phyloP scores from a whole-genome alignment of 2,113 vertebrate species.

The Chrysochloris asiatica region DNA sequence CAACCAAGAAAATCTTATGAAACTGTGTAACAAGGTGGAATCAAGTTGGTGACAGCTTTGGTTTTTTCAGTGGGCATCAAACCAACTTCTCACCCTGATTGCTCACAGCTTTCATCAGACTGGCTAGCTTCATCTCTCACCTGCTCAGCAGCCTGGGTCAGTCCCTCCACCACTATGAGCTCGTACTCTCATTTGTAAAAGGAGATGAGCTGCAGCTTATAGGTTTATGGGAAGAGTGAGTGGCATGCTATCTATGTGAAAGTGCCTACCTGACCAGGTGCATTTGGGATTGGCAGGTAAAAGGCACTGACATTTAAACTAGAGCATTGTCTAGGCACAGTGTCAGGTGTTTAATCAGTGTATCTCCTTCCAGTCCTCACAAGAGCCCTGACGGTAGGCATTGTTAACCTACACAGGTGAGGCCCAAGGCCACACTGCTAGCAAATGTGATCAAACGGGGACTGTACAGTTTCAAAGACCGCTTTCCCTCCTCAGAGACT shows the following conservation, averaged over 20 bases:
- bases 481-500: not conserved
- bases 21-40: not conserved
- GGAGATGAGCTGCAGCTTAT: not conserved
- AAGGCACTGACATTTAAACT: no score
- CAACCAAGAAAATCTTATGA: not conserved
- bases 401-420: not conserved
- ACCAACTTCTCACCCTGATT: not conserved
- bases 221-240: not conserved
- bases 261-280: not conserved
- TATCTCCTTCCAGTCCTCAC: not conserved
- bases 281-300: no score
- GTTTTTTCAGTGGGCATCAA: not conserved
- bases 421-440: not conserved
- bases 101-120: not conserved
- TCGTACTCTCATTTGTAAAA: not conserved
- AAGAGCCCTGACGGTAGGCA: fast-evolving
- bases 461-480: not conserved
- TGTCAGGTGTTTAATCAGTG: fast-evolving
- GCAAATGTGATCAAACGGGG: not conserved
- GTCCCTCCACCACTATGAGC: not conserved
- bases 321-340: not conserved
- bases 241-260: not conserved
- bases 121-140: not conserved
- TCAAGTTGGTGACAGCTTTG: not conserved
- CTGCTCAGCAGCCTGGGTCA: not conserved